These are phyloP conservation scores for Mustela nigripes DNA, from an alignment of 2,113 vertebrate genomes.

Conservation along the genomic window DNA sequence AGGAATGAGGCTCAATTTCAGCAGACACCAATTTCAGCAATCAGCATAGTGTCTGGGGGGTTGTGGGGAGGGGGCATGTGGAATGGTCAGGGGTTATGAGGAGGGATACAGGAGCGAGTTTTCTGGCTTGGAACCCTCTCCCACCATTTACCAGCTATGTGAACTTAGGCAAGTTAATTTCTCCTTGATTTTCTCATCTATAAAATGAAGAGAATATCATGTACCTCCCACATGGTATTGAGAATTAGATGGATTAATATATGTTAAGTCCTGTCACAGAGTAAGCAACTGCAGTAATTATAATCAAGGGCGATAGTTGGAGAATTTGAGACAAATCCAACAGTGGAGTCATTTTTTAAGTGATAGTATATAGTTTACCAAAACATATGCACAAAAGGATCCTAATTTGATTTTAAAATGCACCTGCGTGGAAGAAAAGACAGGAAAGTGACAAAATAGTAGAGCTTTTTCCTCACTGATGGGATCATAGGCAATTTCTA, in stretches of 20 bases:
- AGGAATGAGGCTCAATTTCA: background rate
- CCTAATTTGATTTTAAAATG: constrained; percentile 45
- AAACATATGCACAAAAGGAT: background rate
- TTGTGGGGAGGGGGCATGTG: background rate
- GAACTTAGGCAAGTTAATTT: constrained; percentile 38
- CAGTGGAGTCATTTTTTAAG: constrained; percentile 48
- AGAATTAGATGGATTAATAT: constrained; percentile 48
- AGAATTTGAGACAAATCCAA: constrained; percentile 23
- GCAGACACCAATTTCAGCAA: background rate
- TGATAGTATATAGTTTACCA: background rate
- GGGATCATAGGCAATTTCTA: background rate
- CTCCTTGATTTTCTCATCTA: constrained; percentile 29
- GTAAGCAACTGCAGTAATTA: constrained; percentile 19
- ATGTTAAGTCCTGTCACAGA: constrained; percentile 11
- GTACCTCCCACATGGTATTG: background rate
- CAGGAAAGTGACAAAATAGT: background rate
- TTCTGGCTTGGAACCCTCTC: background rate
- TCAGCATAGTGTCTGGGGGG: background rate
- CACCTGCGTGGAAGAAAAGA: background rate
- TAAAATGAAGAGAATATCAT: constrained; percentile 58
- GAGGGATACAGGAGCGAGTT: background rate
- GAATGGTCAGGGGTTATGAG: background rate
- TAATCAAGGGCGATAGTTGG: background rate
- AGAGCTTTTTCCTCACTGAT: background rate
- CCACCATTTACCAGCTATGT: background rate